Percentiles rank a stretch among this genome's conserved stretches.
These are phyloP conservation scores for Platyscapa corneri DNA, from an alignment of 1,140 invertebrate species.

Conservation along the genomic window DNA sequence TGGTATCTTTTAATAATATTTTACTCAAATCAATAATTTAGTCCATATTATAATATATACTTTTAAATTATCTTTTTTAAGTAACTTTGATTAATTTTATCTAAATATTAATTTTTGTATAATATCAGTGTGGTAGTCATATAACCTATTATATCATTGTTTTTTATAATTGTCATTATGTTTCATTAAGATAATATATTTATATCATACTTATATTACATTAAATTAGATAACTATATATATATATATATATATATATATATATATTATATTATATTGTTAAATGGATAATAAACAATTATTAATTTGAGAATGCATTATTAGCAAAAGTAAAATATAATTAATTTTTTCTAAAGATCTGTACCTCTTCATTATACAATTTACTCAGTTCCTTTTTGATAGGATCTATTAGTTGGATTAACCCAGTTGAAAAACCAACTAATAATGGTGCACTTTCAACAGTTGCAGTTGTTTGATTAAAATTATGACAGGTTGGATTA, in stretches of 20 bases:
- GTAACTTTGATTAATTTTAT: not conserved
- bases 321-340: not conserved
- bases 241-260: no score
- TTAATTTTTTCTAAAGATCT: slow-evolving; percentile 4
- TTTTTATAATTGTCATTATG: not conserved
- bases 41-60: no score
- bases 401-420: slow-evolving; percentile 97
- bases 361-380: slow-evolving; percentile 98
- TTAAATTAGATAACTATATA: not conserved
- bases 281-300: not conserved
- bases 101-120: not conserved
- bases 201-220: not conserved
- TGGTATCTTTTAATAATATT: no score
- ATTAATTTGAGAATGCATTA: not conserved
- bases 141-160: not conserved
- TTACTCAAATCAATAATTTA: no score
- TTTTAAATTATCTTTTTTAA: no score
- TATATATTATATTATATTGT: not conserved
- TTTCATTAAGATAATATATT: not conserved
- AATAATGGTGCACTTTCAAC: slow-evolving; percentile 89
- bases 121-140: not conserved
- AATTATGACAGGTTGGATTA: slow-evolving; percentile 99
- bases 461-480: slow-evolving; percentile 90
- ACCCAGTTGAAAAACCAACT: slow-evolving; percentile 97
- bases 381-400: slow-evolving; percentile 96